Evolutionary conservation across 2,888 invertebrate genomes (phyloP).

Genomic region (Hydriomena furcata): DNA sequence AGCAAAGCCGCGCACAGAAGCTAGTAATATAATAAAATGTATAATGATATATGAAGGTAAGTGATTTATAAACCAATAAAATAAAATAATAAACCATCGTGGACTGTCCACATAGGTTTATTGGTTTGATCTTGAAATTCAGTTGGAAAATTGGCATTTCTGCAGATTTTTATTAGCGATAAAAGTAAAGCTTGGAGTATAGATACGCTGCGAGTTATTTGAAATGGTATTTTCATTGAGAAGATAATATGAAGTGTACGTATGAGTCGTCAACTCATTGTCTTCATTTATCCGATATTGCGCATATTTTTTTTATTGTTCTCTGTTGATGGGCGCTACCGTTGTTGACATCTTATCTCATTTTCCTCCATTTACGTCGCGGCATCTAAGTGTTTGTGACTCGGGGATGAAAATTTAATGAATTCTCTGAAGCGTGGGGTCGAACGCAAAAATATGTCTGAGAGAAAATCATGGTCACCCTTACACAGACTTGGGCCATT

Average conservation of each 20-base stretch:
- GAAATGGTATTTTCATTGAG: neutral
- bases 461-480: constrained; percentile 10
- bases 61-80: too few species aligned
- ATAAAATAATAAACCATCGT: too few species aligned
- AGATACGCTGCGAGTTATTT: too few species aligned
- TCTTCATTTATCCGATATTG: constrained; percentile 13
- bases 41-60: too few species aligned
- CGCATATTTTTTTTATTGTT: constrained; percentile 15
- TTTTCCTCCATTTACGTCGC: constrained; percentile 9
- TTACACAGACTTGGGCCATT: constrained; percentile 31
- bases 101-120: too few species aligned
- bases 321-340: neutral
- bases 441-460: too few species aligned
- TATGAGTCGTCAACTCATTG: constrained; percentile 7
- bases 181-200: neutral
- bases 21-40: too few species aligned
- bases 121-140: too few species aligned
- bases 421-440: neutral
- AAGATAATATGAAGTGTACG: neutral
- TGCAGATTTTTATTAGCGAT: neutral
- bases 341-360: constrained; percentile 8
- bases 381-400: constrained; percentile 1
- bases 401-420: neutral
- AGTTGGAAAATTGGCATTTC: neutral
- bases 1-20: too few species aligned